These are phyloP conservation scores for Odontocolon sp. DNA, from an alignment of 2,888 invertebrate species.

Conservation along the genomic window DNA sequence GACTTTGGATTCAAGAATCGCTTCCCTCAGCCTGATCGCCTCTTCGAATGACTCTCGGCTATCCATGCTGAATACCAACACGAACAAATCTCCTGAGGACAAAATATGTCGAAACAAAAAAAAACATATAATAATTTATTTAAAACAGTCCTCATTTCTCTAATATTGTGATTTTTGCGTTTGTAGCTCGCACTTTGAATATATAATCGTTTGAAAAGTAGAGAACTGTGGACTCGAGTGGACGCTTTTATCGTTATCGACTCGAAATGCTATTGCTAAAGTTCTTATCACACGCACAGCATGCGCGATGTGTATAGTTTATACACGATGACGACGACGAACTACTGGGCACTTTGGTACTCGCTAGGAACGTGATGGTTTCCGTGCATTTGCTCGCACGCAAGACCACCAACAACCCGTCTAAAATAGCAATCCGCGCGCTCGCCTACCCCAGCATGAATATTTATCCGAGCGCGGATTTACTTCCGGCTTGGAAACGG, in stretches of 20 bases:
- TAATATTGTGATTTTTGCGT: too few species aligned
- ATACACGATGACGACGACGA: background rate
- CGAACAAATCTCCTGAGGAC: slow-evolving; percentile 88
- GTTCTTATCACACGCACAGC: slow-evolving; percentile 42
- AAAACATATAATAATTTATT: background rate
- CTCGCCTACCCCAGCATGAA: slow-evolving; percentile 34
- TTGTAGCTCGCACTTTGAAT: background rate
- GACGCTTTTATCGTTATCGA: slow-evolving; percentile 35
- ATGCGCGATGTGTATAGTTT: background rate
- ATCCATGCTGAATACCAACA: slow-evolving; percentile 92
- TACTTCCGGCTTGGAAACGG: slow-evolving; percentile 31
- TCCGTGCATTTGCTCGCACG: slow-evolving; percentile 44
- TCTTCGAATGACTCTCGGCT: slow-evolving; percentile 92
- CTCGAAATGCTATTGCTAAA: slow-evolving; percentile 10
- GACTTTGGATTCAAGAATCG: slow-evolving; percentile 92
- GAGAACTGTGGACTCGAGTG: background rate
- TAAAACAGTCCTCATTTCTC: background rate
- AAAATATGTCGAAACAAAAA: background rate
- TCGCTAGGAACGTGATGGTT: slow-evolving; percentile 4
- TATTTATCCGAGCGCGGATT: slow-evolving; percentile 48
- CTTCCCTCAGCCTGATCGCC: slow-evolving; percentile 89
- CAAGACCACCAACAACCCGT: slow-evolving; percentile 17
- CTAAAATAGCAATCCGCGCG: slow-evolving; percentile 32
- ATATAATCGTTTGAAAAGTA: slow-evolving; percentile 5
- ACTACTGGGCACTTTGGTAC: background rate